These are phyloP conservation scores for Sphaerophoria taeniata DNA, from an alignment of 2,888 invertebrate species.

Conservation along the genomic window DNA sequence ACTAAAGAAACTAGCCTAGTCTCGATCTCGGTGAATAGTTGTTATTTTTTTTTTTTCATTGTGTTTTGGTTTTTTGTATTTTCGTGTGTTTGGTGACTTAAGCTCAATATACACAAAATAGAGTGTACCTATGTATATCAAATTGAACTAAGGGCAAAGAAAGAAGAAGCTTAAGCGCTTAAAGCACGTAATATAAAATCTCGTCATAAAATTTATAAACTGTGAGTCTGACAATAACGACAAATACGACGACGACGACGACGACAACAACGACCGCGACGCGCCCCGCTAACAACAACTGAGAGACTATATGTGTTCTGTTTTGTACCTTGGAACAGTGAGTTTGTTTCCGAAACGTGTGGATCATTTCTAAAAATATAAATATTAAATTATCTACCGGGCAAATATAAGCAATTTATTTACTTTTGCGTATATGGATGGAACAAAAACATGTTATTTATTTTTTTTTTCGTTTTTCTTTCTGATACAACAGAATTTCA, in stretches of 20 bases:
- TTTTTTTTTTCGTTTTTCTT: constrained; percentile 34
- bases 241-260: too few relatives aligned
- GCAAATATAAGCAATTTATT: constrained; percentile 64
- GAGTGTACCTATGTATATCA: constrained; percentile 18
- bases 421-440: constrained; percentile 58
- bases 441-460: constrained; percentile 55
- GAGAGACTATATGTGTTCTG: constrained; percentile 35
- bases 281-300: constrained; percentile 38
- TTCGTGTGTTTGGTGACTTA: constrained; percentile 42
- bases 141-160: constrained; percentile 48
- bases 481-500: constrained; percentile 44
- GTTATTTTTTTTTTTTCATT: constrained; percentile 33
- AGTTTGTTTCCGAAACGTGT: constrained; percentile 66
- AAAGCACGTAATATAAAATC: constrained; percentile 62
- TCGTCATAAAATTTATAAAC: constrained; percentile 49
- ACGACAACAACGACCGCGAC: too few relatives aligned
- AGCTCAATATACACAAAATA: constrained; percentile 48
- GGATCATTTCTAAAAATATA: constrained; percentile 75
- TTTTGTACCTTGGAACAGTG: constrained; percentile 66
- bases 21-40: neutral
- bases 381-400: constrained; percentile 70
- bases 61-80: constrained; percentile 53
- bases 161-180: constrained; percentile 65
- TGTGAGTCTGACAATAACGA: neutral
- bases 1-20: constrained; percentile 14